Base-by-base conservation (phyloP, 37 sponge, comb jelly and placozoan genomes). In the Geodia barretti region DNA sequence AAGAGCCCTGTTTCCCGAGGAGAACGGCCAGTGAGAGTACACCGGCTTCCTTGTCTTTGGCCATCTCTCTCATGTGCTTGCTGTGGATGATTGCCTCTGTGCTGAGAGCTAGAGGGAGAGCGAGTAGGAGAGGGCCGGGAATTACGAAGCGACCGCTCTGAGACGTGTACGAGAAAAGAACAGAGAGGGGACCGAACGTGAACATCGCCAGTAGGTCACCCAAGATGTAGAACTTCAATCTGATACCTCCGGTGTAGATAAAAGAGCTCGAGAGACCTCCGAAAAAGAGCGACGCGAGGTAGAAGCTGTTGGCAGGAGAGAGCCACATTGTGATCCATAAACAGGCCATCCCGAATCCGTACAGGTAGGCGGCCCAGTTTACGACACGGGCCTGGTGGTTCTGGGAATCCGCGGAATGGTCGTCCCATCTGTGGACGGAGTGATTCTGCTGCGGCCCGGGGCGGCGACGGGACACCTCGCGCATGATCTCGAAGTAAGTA, bases 221-320 rank as follows among this genome's bases (percentile, higher is more conserved):
- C 19, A 92, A 69, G 26, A 88, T 86, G 70, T 92, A 89, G 62
- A 92, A 92, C 74, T 95, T 95, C 68, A 95, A 77, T 43, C 91
- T 88, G 68, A 91, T 81, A 34, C 94, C 95, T 72, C 95, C 94
- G 24, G 90, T 95, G 75, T 95, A 95, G 28, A 89, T 39, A 60
- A 95, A 95, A 7, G 96, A 95, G 20, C 90, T 85, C 0, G 94
- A 92, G 34, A 95, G 79, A 7, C 96, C 96, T 14, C 96, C 94
- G 61, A 95, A 95, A 84, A 92, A 95, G 24, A 95, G 43, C 2
- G 77, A 70, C 1, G 96, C 91, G 14, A 95, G 29, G 41, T 68
- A 62, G 38, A 78, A 68, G 43, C 79, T 86, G 65, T 77, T 76
- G 28, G 96, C 94, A 38, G 71, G 39, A 0, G 96, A 92, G 37